Base-by-base conservation (phyloP, 92 coral and sea anemone species). In the Scolanthus callimorphus region DNA sequence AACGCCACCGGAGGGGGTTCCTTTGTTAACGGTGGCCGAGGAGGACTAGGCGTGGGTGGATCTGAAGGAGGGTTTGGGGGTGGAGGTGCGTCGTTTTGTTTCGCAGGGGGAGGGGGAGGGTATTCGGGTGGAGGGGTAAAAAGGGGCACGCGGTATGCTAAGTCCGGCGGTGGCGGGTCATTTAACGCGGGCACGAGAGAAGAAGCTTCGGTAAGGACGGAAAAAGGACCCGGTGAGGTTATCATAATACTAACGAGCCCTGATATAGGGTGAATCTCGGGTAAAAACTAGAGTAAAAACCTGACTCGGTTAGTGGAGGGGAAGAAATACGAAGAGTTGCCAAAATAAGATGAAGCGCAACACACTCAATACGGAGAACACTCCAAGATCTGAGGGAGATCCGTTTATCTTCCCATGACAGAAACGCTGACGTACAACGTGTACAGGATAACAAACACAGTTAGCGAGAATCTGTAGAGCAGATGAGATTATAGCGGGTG, bases 41-140 rank as follows among this genome's bases (percentile, higher is more conserved):
- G 97, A 4, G 96, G 96, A 4, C 20, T 41, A 20, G 57, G 50
- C 3, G 20, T 13, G 13, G 25, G 10, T 48, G 64, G 38, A 21
- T 68, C 39, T 2, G 34, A 60, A 38, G 98, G 98, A 2, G 98
- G 96, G 3, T 92, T 83, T 61, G 97, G 97, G 44, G 96, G 97
- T 20, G 97, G 97, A 2, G 97, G 97, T 11, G 90, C 65, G 4
- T 79, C 84, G 20, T 31, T 21, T 19, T 2, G 1, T 22, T 62
- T 43, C 21, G 88, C 91, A 8, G 97, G 97, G 25, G 97, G 89
- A 25, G 97, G 97, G 17, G 97, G 97, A 17, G 98, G 98, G 9
- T 92, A 83, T 43, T 88, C 92, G 1, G 98, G 98, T 25, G 98
- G 96, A 27, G 89, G 98, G 25, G 96, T 92, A 49, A 37, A 57